These are phyloP conservation scores for Drosophila trichaetosa DNA, from an alignment of 2,888 invertebrate species.

Conservation along the genomic window DNA sequence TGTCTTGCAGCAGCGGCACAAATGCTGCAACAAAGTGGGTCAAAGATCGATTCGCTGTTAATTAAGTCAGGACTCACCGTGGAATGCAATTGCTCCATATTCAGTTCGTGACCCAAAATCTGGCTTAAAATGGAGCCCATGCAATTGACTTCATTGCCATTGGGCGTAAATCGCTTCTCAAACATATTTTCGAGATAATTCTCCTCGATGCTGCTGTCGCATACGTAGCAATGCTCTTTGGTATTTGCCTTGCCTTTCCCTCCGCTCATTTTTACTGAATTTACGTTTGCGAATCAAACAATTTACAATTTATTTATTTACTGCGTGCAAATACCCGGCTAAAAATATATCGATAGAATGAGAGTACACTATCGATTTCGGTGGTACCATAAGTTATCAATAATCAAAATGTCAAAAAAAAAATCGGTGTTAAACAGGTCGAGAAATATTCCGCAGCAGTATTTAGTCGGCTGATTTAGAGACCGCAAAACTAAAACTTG, in stretches of 20 bases:
- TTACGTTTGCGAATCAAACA: neutral
- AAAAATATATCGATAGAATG: neutral
- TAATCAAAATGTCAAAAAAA: neutral
- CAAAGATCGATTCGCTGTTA: neutral
- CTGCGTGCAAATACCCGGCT: neutral
- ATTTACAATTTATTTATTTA: neutral
- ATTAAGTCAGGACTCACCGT: constrained; percentile 10
- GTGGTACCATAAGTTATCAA: neutral
- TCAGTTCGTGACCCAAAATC: constrained; percentile 15
- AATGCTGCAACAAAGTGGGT: constrained; percentile 37
- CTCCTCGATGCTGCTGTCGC: constrained; percentile 3
- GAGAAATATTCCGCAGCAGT: neutral
- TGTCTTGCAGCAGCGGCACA: constrained; percentile 67
- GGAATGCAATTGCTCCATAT: constrained; percentile 25
- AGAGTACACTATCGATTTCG: neutral
- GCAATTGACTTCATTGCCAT: constrained; percentile 11
- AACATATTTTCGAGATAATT: constrained; percentile 18
- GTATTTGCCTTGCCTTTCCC: neutral
- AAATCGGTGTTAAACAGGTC: neutral
- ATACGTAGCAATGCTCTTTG: constrained; percentile 35
- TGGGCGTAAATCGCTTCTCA: constrained; percentile 25
- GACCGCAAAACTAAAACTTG: neutral
- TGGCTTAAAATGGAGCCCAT: constrained; percentile 25
- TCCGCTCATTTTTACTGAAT: neutral
- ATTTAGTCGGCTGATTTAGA: neutral